Percentiles rank a stretch among this genome's conserved stretches.
phyloP scores from a whole-genome alignment of 2,888 invertebrate species.

The Trichogramma dendrolimi region DNA sequence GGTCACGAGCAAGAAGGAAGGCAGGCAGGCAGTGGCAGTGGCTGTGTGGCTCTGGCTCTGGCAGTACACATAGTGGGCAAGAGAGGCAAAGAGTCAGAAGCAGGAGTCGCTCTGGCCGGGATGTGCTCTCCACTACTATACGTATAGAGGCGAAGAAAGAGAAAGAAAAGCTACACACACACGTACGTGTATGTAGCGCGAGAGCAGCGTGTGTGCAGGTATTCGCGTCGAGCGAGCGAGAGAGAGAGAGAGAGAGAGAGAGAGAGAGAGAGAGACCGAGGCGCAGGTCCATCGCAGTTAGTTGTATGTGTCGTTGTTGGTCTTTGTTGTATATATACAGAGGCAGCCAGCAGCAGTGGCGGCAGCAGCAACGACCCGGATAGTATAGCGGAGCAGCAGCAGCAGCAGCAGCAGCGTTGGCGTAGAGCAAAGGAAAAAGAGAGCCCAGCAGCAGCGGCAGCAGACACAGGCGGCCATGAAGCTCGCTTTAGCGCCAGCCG shows the following conservation, averaged over 20 bases:
- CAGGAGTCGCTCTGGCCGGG: too few relatives aligned
- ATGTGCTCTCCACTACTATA: too few relatives aligned
- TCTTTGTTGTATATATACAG: not conserved
- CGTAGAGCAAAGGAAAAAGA: constrained; percentile 16
- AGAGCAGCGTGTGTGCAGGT: constrained; percentile 12
- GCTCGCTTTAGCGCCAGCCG: constrained; percentile 23
- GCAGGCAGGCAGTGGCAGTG: too few relatives aligned
- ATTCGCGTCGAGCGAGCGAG: constrained; percentile 21
- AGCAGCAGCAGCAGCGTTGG: constrained; percentile 6
- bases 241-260: not conserved
- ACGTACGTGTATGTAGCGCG: constrained; percentile 19
- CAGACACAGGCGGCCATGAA: constrained; percentile 14
- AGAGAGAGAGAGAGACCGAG: not conserved
- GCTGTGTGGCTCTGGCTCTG: too few relatives aligned
- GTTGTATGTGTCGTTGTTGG: constrained; percentile 4
- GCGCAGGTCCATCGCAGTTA: not conserved
- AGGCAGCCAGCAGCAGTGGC: not conserved
- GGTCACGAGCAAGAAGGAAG: too few relatives aligned
- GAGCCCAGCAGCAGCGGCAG: constrained; percentile 11
- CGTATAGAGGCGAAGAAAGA: too few relatives aligned
- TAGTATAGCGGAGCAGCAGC: not conserved
- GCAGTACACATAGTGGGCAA: not conserved
- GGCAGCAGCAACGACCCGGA: not conserved
- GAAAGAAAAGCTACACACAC: constrained; percentile 17
- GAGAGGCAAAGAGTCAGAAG: not conserved